Base-by-base conservation (phyloP, 2,888 invertebrate species). In the Hedya salicella region DNA sequence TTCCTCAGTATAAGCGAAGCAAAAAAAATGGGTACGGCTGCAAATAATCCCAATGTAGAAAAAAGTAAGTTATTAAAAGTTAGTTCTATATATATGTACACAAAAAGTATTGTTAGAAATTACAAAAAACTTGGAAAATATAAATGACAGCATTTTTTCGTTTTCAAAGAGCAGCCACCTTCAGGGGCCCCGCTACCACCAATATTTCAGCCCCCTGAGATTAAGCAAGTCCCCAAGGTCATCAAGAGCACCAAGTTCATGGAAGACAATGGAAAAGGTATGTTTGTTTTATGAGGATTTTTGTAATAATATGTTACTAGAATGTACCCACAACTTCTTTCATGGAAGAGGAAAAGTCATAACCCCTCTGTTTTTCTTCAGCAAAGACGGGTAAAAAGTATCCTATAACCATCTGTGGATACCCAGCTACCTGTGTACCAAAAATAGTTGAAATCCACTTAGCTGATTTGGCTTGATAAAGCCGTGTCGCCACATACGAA, bases 171-270 rank as follows among this genome's bases (percentile, higher is more conserved):
- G 30, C 21, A 67, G 9, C 63, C 30, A 1, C 57, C 46, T 44
- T 66, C 68, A 5, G 63, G 62, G 11, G 63, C 64, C n/a, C 63
- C 65, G 0, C 67, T 68, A 3, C 57, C 69, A 3, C 75, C 73
- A 3, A 64, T 71, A 3, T 39, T 14, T 6, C 52, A 60, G 17
- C 5, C 59, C 6, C 19, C 59, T 0, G 65, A 19, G 0, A 54
- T 59, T 3, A 67, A 64, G 0, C 69, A 73, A n/a, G 75, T 78
- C 13, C 85, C 87, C 2, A 73, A 78, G 13, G 86, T 89, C 13
- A 78, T 80, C 30, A 89, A 88, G 65, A 84, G 85, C 21, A 82
- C 77, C 0, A 78, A 77, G 56, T 88, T 87, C 60, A 75, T 68
- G 42, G 70, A 71, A 3, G 56, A 54, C 6, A 52, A 44, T 30